Conservation (phyloP, 2,888 invertebrate genomes). For the Trisateles emortualis region DNA sequence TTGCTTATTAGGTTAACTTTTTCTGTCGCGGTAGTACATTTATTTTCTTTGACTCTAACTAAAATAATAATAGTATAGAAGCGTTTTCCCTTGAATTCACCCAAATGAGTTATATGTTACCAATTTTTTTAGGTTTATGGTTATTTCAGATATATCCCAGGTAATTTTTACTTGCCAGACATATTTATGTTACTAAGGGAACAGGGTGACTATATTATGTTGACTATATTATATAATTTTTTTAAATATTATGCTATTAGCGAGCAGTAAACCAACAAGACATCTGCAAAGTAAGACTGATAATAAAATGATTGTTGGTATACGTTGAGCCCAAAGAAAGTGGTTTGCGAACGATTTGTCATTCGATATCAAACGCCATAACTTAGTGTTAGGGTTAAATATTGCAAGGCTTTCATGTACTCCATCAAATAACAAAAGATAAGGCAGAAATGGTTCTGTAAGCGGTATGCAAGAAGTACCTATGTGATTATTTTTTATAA, state of each 20-base stretch:
- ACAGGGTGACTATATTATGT: too few species aligned
- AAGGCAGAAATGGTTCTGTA: not conserved
- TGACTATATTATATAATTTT: too few species aligned
- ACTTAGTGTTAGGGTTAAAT: conserved; percentile 65
- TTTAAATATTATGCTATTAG: too few species aligned
- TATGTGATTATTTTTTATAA: too few species aligned
- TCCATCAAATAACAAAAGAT: conserved; percentile 6
- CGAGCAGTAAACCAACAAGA: conserved; percentile 32
- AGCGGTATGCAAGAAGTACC: too few species aligned
- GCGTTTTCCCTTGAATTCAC: too few species aligned
- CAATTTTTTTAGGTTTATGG: too few species aligned
- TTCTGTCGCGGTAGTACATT: not conserved
- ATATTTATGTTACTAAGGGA: too few species aligned
- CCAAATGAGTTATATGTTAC: too few species aligned
- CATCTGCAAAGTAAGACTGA: conserved; percentile 40
- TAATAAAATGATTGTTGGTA: conserved; percentile 44
- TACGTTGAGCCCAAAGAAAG: conserved; percentile 39
- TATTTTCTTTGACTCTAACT: not conserved
- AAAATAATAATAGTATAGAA: too few species aligned
- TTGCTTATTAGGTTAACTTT: conserved; percentile 7
- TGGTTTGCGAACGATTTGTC: conserved; percentile 62
- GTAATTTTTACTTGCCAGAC: too few species aligned
- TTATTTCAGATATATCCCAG: too few species aligned
- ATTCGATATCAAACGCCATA: conserved; percentile 66
- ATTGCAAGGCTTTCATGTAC: conserved; percentile 56